These are phyloP conservation scores for Norana najaformis DNA, from an alignment of 2,888 invertebrate species.

Conservation along the genomic window DNA sequence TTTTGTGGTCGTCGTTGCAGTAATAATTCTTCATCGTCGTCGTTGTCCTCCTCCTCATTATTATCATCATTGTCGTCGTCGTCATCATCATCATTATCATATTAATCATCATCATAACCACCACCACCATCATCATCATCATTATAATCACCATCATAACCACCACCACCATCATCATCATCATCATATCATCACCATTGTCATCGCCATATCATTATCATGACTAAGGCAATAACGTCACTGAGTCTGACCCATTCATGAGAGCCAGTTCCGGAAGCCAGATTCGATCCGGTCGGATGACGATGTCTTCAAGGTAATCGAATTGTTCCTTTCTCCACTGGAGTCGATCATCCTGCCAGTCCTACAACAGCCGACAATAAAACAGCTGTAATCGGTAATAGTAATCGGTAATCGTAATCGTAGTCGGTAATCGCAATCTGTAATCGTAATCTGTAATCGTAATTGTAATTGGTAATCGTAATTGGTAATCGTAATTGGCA, in stretches of 20 bases:
- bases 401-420: not conserved
- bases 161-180: not conserved
- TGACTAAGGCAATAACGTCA: not conserved
- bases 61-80: too few relatives aligned
- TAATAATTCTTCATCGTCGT: too few relatives aligned
- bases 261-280: constrained; percentile 47
- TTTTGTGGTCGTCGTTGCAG: too few relatives aligned
- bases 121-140: not conserved
- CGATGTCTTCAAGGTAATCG: constrained; percentile 42
- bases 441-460: not conserved
- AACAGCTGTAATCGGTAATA: not conserved
- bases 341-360: constrained; percentile 45
- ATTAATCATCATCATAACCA: not conserved
- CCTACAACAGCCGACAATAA: constrained; percentile 33
- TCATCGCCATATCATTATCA: too few relatives aligned
- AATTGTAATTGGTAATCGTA: not conserved
- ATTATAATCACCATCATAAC: too few relatives aligned
- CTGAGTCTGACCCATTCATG: constrained; percentile 34
- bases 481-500: too few relatives aligned
- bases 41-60: too few relatives aligned
- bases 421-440: not conserved
- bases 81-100: not conserved
- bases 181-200: not conserved
- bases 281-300: constrained; percentile 44
- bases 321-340: constrained; percentile 42